These are phyloP conservation scores for Therioaphis trifolii DNA, from an alignment of 2,888 invertebrate genomes.

Conservation along the genomic window DNA sequence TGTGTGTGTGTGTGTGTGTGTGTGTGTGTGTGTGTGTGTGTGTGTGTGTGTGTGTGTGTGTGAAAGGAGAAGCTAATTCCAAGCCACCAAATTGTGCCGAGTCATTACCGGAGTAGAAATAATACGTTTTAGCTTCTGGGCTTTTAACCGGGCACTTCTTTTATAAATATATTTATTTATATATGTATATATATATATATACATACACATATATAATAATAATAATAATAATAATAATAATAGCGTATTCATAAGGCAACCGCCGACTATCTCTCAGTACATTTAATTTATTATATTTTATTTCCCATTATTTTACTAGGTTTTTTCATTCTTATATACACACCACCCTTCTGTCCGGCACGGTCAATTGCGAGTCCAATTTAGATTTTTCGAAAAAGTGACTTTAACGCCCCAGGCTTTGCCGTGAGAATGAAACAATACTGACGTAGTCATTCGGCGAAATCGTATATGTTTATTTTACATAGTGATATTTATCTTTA, in stretches of 20 bases:
- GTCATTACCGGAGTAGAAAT: constrained; percentile 62
- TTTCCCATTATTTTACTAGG: constrained; percentile 53
- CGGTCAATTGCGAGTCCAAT: constrained; percentile 21
- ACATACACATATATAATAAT: too few relatives aligned
- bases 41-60: constrained; percentile 15
- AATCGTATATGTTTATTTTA: constrained; percentile 36
- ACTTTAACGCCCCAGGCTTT: constrained; percentile 60
- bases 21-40: constrained; percentile 29
- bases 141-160: constrained; percentile 59
- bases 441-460: constrained; percentile 32
- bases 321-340: constrained; percentile 24
- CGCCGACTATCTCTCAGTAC: neutral
- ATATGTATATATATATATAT: constrained; percentile 1
- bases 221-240: constrained; percentile 41
- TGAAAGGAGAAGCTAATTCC: constrained; percentile 62
- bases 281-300: constrained; percentile 54
- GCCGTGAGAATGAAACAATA: constrained; percentile 57
- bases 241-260: constrained; percentile 49
- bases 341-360: constrained; percentile 6
- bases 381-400: constrained; percentile 59
- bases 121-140: constrained; percentile 63
- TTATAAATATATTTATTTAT: neutral
- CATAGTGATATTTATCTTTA: constrained; percentile 27
- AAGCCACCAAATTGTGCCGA: constrained; percentile 57
- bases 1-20: neutral